phyloP scores from a whole-genome alignment of 2,113 vertebrate genomes.

The Sander vitreus region DNA sequence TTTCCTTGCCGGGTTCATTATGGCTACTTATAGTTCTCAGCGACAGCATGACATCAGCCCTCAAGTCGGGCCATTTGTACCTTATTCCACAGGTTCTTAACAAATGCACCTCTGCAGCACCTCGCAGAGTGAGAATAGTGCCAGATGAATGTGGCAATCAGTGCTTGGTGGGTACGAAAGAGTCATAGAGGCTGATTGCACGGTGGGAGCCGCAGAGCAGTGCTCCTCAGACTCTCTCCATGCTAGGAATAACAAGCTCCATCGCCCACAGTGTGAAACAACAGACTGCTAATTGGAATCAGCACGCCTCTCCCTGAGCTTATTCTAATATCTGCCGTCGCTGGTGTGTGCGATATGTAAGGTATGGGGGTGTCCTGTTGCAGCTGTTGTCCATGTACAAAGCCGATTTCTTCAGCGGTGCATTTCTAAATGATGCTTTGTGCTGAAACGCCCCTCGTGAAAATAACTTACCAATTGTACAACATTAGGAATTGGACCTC shows the following conservation, averaged over 20 bases:
- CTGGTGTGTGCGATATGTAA: conserved; percentile 62
- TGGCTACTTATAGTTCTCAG: conserved; percentile 45
- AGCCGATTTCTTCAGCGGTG: conserved; percentile 4
- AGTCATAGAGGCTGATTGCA: conserved; percentile 82
- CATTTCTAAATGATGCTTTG: conserved; percentile 19
- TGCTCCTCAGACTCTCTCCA: conserved; percentile 78
- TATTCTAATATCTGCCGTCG: conserved; percentile 77
- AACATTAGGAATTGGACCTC: not conserved
- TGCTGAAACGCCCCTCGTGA: not conserved
- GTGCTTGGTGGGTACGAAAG: conserved; percentile 74
- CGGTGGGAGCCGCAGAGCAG: conserved; percentile 72
- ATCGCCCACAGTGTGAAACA: conserved; percentile 82
- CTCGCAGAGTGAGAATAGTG: conserved; percentile 68
- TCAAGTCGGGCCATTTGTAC: conserved; percentile 58
- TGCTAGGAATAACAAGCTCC: conserved; percentile 81
- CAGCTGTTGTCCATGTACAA: conserved; percentile 62
- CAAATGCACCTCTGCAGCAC: conserved; percentile 70
- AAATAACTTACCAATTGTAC: not conserved
- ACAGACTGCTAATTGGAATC: conserved; percentile 85
- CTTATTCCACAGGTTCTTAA: conserved; percentile 69
- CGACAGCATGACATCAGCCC: conserved; percentile 43
- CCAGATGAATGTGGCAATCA: conserved; percentile 82
- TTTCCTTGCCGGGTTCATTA: conserved; percentile 56
- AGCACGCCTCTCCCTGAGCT: conserved; percentile 76
- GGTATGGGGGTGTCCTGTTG: conserved; percentile 57